Evolutionary conservation across 1,140 invertebrate genomes (phyloP).

Genomic region (Piezodorus guildinii): DNA sequence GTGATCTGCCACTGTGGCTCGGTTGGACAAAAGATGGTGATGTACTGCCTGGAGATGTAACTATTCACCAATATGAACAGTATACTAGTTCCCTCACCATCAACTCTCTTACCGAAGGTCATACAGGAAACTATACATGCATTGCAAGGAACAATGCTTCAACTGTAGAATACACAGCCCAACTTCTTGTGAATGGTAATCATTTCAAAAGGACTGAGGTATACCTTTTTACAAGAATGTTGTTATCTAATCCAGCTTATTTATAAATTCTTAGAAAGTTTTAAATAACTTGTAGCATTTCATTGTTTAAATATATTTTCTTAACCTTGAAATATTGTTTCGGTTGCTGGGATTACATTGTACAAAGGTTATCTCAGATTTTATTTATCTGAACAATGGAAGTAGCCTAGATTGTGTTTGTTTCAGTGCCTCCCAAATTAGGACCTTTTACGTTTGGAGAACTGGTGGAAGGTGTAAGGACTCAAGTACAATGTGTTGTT

Average conservation of each 20-base stretch:
- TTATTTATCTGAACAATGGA: background rate
- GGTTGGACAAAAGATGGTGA: constrained; percentile 56
- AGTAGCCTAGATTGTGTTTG: constrained; percentile 21
- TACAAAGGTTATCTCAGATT: background rate
- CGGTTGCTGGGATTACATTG: background rate
- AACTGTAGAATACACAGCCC: constrained; percentile 50
- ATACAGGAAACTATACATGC: constrained; percentile 43
- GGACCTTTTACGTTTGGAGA: constrained; percentile 44
- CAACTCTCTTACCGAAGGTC: constrained; percentile 55
- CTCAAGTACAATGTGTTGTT: constrained; percentile 50
- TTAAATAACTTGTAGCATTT: no score
- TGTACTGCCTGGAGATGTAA: constrained; percentile 37
- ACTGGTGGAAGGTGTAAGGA: constrained; percentile 48
- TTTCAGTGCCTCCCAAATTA: constrained; percentile 48
- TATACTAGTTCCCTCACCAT: constrained; percentile 51
- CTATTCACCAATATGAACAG: constrained; percentile 48
- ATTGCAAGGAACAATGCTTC: constrained; percentile 42
- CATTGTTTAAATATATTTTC: no score
- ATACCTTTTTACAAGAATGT: background rate
- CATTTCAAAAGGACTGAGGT: background rate
- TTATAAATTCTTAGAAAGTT: background rate
- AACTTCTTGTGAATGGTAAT: constrained; percentile 50
- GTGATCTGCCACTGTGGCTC: constrained; percentile 54
- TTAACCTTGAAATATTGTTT: background rate
- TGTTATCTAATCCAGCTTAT: background rate